phyloP scores from a whole-genome alignment of 2,888 invertebrate species.

The Ptychoptera contaminata region DNA sequence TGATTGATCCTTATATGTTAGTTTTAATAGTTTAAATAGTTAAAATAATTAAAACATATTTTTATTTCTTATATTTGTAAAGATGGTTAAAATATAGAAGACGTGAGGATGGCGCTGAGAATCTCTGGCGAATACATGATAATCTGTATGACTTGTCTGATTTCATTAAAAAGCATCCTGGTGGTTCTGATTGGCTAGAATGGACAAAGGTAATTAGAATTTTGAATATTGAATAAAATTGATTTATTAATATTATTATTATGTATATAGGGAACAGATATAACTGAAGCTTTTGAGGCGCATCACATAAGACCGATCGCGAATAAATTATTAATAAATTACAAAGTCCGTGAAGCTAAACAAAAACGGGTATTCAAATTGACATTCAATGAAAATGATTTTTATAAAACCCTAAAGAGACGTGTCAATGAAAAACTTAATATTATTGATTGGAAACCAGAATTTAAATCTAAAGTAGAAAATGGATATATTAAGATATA shows the following conservation, averaged over 20 bases:
- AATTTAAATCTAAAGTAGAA: conserved; percentile 7
- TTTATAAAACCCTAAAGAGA: conserved; percentile 52
- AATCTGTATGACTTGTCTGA: conserved; percentile 68
- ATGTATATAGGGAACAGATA: conserved; percentile 48
- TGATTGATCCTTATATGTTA: too few relatives aligned
- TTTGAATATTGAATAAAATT: too few relatives aligned
- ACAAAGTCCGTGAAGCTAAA: conserved; percentile 44
- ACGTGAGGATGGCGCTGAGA: conserved; percentile 54
- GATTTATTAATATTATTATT: not conserved
- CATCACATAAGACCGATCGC: conserved; percentile 48
- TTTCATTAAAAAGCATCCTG: conserved; percentile 71
- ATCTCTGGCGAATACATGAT: conserved; percentile 63
- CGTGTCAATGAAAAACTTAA: conserved; percentile 39
- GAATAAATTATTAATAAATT: conserved; percentile 44
- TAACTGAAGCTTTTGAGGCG: conserved; percentile 63
- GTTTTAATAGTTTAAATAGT: too few relatives aligned
- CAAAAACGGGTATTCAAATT: conserved; percentile 51
- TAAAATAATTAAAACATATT: too few relatives aligned
- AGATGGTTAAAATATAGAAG: conserved; percentile 49
- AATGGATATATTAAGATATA: too few relatives aligned
- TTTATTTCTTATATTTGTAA: not conserved
- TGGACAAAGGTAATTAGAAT: conserved; percentile 52
- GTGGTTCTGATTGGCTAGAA: conserved; percentile 61
- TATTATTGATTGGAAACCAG: conserved; percentile 32
- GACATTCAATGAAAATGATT: conserved; percentile 57